phyloP scores from a whole-genome alignment of 2,113 vertebrate genomes.

The Myotis brandtii region DNA sequence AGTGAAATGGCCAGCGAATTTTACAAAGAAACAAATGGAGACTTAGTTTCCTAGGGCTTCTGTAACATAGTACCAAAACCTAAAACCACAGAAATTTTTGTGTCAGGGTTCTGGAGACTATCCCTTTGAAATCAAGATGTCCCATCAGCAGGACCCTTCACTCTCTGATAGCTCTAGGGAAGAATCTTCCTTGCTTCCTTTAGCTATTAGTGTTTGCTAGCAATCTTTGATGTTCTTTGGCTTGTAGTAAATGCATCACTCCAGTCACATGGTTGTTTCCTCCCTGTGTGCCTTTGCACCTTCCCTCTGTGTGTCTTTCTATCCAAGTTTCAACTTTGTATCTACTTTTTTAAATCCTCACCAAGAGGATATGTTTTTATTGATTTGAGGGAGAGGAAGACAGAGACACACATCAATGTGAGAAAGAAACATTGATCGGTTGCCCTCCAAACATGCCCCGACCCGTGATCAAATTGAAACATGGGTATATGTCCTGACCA shows the following conservation, averaged over 20 bases:
- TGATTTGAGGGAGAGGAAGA: not conserved
- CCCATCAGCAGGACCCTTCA: not conserved
- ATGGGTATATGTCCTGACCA: not conserved
- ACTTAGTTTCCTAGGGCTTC: not conserved
- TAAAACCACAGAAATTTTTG: constrained; percentile 18
- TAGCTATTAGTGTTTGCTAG: not conserved
- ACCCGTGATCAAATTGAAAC: not conserved
- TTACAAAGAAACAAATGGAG: constrained; percentile 54
- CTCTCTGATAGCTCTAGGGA: not conserved
- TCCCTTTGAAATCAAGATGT: not conserved
- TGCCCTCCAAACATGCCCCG: not conserved
- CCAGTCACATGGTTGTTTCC: not conserved
- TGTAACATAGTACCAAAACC: constrained; percentile 1
- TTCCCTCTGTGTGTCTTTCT: not conserved
- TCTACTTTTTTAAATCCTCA: not conserved
- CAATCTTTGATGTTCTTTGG: constrained; percentile 9
- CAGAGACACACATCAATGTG: not conserved
- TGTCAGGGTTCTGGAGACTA: not conserved
- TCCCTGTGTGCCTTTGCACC: not conserved
- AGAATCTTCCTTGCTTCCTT: not conserved
- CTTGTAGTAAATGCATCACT: not conserved
- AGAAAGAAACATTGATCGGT: not conserved
- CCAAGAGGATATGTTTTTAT: not conserved
- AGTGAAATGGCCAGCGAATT: constrained; percentile 1
- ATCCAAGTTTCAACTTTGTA: not conserved